Conservation (phyloP, 2,113 vertebrate genomes). For the Ailuropoda melanoleuca region DNA sequence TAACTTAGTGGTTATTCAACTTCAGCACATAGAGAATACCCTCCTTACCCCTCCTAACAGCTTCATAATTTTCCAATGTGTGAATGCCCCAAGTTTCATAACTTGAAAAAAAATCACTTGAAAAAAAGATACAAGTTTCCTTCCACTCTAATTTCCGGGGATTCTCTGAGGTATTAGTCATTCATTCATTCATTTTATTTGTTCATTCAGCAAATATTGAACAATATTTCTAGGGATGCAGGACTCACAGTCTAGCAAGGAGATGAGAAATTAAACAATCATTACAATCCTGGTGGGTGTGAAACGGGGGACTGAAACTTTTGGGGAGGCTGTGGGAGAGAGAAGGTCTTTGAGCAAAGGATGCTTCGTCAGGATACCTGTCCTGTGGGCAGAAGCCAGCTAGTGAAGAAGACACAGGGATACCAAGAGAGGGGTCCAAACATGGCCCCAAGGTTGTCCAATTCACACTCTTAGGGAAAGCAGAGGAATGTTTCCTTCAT, state of each 20-base stretch:
- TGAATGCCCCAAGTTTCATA: background rate
- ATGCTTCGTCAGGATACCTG: background rate
- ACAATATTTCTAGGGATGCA: background rate
- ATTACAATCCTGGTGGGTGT: background rate
- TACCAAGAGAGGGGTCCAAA: background rate
- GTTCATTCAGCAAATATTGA: conserved; percentile 37
- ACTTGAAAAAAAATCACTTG: background rate
- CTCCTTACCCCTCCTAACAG: background rate
- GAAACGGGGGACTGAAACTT: background rate
- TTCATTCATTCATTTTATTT: background rate
- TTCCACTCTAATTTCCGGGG: background rate
- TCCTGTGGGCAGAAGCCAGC: background rate
- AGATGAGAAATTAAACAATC: background rate
- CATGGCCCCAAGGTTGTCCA: background rate
- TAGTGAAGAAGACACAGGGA: background rate
- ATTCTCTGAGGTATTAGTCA: background rate
- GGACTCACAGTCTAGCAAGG: background rate
- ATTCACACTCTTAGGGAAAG: background rate
- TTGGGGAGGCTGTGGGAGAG: background rate
- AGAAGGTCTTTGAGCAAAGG: background rate
- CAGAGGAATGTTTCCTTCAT: background rate
- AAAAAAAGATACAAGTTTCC: background rate
- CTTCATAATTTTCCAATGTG: background rate
- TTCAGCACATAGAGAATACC: background rate
- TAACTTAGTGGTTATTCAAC: background rate